phyloP scores from a whole-genome alignment of 2,888 invertebrate species.

The Rotaria socialis region DNA sequence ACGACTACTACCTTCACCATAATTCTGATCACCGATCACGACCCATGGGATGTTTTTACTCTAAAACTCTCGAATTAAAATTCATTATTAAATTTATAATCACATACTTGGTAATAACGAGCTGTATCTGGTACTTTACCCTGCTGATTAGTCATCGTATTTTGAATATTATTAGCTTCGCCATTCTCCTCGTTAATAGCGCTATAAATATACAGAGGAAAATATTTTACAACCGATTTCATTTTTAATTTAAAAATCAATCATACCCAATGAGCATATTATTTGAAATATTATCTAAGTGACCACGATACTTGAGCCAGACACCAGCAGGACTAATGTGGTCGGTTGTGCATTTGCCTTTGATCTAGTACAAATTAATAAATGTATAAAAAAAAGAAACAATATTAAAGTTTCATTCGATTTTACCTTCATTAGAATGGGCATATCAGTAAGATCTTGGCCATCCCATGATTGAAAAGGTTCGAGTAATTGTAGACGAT shows the following conservation, averaged over 20 bases:
- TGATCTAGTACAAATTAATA: constrained; percentile 64
- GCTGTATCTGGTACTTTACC: constrained; percentile 89
- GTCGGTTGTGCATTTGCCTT: constrained; percentile 99
- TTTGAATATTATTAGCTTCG: constrained; percentile 77
- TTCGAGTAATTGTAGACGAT: constrained; percentile 81
- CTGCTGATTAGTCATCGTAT: constrained; percentile 79
- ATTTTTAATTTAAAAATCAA: too few species aligned
- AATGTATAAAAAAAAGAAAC: too few species aligned
- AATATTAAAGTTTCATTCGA: too few species aligned
- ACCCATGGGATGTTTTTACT: constrained; percentile 67
- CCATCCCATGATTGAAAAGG: constrained; percentile 95
- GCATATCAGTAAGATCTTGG: constrained; percentile 81
- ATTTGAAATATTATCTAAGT: constrained; percentile 98
- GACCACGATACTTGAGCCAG: constrained; percentile 97
- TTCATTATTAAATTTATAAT: background rate
- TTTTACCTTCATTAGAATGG: constrained; percentile 75
- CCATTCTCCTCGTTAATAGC: constrained; percentile 64
- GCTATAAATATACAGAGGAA: constrained; percentile 50
- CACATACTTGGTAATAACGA: constrained; percentile 78
- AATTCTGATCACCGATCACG: constrained; percentile 72
- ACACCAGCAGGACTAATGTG: constrained; percentile 99
- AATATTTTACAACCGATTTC: too few species aligned
- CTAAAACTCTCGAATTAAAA: background rate
- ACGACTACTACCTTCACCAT: constrained; percentile 67
- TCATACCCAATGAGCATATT: constrained; percentile 87